A percentile compares a stretch with the other conserved stretches of the same genome.
phyloP scores from a whole-genome alignment of 2,888 invertebrate species.

The Lasioglossum zephyrum region DNA sequence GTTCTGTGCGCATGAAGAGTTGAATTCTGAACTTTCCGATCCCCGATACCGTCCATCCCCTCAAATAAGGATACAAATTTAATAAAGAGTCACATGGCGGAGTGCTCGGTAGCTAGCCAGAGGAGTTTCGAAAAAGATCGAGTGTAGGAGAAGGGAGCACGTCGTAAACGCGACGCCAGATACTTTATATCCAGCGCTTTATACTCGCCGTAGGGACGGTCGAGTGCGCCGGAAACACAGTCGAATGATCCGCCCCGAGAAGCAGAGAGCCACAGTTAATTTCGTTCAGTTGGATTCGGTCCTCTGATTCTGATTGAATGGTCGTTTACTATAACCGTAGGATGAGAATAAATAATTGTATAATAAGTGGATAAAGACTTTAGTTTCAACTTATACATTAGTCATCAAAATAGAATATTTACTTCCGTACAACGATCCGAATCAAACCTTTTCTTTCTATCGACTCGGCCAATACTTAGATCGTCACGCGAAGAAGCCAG shows the following conservation, averaged over 20 bases:
- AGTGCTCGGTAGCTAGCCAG: neutral
- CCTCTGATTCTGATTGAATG: conserved; percentile 3
- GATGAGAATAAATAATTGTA: no score
- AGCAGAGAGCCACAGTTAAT: conserved; percentile 9
- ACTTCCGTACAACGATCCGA: no score
- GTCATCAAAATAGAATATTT: no score
- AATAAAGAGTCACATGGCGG: neutral
- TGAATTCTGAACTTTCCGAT: neutral
- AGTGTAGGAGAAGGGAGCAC: conserved; percentile 65
- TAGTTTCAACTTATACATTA: no score
- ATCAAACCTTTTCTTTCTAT: neutral
- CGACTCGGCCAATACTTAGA: neutral
- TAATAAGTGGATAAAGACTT: no score
- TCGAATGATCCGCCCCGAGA: neutral
- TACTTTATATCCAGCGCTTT: conserved; percentile 69
- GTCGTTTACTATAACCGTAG: neutral
- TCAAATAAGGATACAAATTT: conserved; percentile 2
- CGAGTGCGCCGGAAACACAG: conserved; percentile 51
- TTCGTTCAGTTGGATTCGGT: conserved; percentile 4
- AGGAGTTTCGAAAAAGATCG: conserved; percentile 61
- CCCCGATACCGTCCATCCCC: neutral
- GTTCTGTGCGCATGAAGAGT: neutral
- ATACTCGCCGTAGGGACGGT: conserved; percentile 48
- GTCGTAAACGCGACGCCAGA: conserved; percentile 69
- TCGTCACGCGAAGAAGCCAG: neutral